phyloP scores from a whole-genome alignment of 2,888 invertebrate genomes.

The Apamea anceps region DNA sequence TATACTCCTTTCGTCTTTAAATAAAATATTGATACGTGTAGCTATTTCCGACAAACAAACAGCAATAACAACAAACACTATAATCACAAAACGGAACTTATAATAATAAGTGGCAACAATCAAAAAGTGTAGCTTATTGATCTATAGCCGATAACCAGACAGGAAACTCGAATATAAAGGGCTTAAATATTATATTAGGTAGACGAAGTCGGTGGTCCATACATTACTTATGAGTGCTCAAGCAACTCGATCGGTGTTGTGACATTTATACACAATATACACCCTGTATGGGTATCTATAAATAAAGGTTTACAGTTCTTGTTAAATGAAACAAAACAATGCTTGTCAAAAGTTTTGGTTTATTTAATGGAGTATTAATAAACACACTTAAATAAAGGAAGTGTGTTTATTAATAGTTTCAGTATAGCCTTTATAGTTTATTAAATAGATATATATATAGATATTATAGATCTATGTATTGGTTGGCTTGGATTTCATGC shows the following conservation, averaged over 20 bases:
- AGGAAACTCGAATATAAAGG: slow-evolving; percentile 9
- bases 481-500: background rate
- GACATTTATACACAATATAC: slow-evolving; percentile 48
- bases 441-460: background rate
- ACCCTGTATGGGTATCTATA: background rate
- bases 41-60: background rate
- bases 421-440: background rate
- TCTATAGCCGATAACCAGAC: slow-evolving; percentile 18
- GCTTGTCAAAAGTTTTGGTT: slow-evolving; percentile 39
- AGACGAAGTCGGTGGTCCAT: slow-evolving; percentile 42
- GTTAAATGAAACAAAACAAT: slow-evolving; percentile 26
- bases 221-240: slow-evolving; percentile 46
- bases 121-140: slow-evolving; percentile 33
- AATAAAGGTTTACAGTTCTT: slow-evolving; percentile 12
- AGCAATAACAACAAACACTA: background rate
- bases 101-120: slow-evolving; percentile 5
- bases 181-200: slow-evolving; percentile 50
- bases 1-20: background rate
- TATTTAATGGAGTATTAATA: no score
- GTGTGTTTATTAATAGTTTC: slow-evolving; percentile 16
- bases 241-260: slow-evolving; percentile 18
- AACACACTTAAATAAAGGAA: no score
- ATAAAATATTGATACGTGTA: slow-evolving; percentile 3
- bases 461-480: background rate
- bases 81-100: slow-evolving; percentile 14